Percentiles rank a stretch among this genome's conserved stretches.
These are phyloP conservation scores for Pseudococcus viburni DNA, from an alignment of 2,888 invertebrate species.

Conservation along the genomic window DNA sequence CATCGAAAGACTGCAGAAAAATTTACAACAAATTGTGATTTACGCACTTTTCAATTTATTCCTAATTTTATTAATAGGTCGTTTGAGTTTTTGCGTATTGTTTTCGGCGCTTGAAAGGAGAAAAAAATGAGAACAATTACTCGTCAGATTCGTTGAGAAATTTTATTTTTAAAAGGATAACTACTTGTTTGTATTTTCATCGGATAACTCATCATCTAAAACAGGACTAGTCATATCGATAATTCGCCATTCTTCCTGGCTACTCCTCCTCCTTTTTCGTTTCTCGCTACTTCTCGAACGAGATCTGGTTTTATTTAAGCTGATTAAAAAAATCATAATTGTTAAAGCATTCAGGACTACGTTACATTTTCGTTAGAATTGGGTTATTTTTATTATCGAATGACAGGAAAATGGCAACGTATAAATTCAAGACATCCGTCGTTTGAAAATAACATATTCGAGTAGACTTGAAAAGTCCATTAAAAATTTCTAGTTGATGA, in stretches of 20 bases:
- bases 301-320: slow-evolving; percentile 59
- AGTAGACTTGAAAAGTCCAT: background rate
- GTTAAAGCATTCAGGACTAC: background rate
- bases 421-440: background rate
- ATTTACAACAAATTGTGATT: background rate
- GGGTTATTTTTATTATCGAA: background rate
- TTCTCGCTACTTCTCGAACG: slow-evolving; percentile 63
- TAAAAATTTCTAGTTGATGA: background rate
- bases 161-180: background rate
- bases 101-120: slow-evolving; percentile 35
- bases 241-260: slow-evolving; percentile 63
- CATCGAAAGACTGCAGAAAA: background rate
- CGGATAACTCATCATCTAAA: slow-evolving; percentile 63
- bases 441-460: background rate
- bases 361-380: background rate
- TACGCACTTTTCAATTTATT: slow-evolving; percentile 47
- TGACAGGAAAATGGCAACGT: background rate
- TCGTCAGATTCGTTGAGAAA: background rate
- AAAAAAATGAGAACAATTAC: background rate
- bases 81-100: slow-evolving; percentile 20
- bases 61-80: slow-evolving; percentile 54
- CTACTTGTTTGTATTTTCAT: slow-evolving; percentile 51
- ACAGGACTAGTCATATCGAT: slow-evolving; percentile 66
- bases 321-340: background rate
- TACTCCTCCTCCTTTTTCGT: slow-evolving; percentile 61